Evolutionary conservation across 2,888 invertebrate species (phyloP), one percentile per base, ranked within the genome.

Genomic region (Campoplex nolae): DNA sequence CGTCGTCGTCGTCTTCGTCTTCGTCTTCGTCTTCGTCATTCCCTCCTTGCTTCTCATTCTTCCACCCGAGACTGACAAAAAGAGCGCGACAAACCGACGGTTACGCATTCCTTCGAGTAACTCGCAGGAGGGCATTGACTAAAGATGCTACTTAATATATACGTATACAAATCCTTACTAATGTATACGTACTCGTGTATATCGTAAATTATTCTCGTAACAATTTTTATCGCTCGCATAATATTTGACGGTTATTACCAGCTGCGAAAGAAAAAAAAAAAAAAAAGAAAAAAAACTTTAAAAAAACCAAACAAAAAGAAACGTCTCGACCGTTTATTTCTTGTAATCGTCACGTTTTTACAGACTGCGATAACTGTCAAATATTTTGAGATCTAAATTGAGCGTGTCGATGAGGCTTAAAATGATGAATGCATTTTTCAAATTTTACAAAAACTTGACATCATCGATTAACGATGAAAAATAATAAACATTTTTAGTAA

Each of bases 11-110:
- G 48, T 84, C 70, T 58, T 68, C 77, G 48, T 81, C 76, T 38
- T 84, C 75, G 45, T 79, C 45, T n/a, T 79, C 75, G 68, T 68
- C 77, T 28, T 81, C 76, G 51, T 84, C 75, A 51, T 77, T 84
- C 67, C 54, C 78, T 62, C 68, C 75, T 38, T 68, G 42, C 71
- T 48, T 73, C 48, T 84, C 23, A 48, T 68, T 85, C 81, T 73
- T 70, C 56, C 16, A 35, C 74, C 48, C 58, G 79, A 83, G 85
- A 86, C 78, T 62, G 28, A 67, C 77, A 85, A 86, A 86, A 83
- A 83, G 76, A 83, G 75, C 82, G 82, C 83, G 83, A 76, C 79
- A 68, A 83, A 86, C 75, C 54, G 83, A 86, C 86, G 86, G 86
- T 86, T 83, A 80, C 83, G 83, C 83, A 86, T 86, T 86, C 86